Conservation (phyloP, 2,888 invertebrate species). For the Agrochola lota region DNA sequence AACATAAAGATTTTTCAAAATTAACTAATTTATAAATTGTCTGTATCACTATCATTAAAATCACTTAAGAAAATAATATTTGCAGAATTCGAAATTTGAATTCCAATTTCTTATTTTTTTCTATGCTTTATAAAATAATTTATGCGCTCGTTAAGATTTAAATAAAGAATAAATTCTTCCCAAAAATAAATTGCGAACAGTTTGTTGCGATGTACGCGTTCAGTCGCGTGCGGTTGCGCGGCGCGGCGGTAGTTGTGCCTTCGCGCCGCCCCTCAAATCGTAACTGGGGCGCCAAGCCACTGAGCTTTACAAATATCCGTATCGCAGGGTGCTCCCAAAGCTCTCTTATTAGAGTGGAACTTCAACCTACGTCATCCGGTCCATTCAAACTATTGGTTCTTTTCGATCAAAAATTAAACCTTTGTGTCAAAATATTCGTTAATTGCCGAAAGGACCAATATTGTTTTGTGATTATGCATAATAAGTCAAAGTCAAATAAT, state of each 20-base stretch:
- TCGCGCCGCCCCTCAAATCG: constrained; percentile 64
- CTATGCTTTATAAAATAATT: not conserved
- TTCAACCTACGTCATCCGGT: constrained; percentile 45
- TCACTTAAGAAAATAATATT: constrained; percentile 7
- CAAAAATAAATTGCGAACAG: constrained; percentile 25
- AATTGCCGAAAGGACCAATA: constrained; percentile 8
- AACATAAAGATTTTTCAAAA: constrained; percentile 32
- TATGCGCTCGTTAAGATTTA: not conserved
- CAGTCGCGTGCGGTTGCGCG: constrained; percentile 49
- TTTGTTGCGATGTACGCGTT: constrained; percentile 35
- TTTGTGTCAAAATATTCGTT: not conserved
- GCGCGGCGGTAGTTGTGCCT: constrained; percentile 51
- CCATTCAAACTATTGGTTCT: constrained; percentile 40
- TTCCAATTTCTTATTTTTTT: not conserved
- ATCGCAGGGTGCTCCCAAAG: constrained; percentile 58
- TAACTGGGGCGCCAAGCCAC: constrained; percentile 62
- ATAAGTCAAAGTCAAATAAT: too few relatives aligned
- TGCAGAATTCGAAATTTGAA: constrained; percentile 3
- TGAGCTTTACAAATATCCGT: constrained; percentile 63
- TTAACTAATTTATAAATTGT: not conserved
- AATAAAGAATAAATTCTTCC: not conserved
- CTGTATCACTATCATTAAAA: not conserved
- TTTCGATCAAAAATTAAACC: constrained; percentile 28
- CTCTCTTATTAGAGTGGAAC: constrained; percentile 45
- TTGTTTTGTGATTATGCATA: not conserved